A percentile compares a stretch with the other conserved stretches of the same genome.
Conservation (phyloP, 2,113 vertebrate genomes). For the Saccopteryx leptura region DNA sequence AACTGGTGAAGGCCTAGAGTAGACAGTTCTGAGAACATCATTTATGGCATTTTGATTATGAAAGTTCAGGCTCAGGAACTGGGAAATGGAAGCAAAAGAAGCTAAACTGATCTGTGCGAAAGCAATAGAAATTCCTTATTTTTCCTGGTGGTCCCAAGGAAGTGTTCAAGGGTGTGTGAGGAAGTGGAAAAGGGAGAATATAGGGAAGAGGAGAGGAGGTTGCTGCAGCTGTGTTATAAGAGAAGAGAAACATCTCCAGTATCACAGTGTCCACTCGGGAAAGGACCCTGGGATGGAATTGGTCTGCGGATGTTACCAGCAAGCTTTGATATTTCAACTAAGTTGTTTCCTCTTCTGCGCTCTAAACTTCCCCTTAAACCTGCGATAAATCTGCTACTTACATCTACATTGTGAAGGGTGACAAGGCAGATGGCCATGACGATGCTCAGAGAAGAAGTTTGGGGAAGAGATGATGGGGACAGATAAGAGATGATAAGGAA, state of each 20-base stretch:
- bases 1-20: neutral
- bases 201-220: neutral
- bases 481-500: neutral
- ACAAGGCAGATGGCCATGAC: neutral
- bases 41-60: neutral
- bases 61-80: neutral
- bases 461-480: neutral
- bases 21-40: neutral
- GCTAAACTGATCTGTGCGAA: neutral
- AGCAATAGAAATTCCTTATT: neutral
- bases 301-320: no score
- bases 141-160: neutral
- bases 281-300: accelerated
- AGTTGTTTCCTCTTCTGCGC: neutral
- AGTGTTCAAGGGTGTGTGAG: neutral
- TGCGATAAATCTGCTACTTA: no score
- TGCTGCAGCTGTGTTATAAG: accelerated
- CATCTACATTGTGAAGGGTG: neutral
- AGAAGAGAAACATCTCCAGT: neutral
- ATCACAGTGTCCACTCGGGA: neutral
- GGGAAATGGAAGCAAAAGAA: neutral
- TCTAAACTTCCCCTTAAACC: neutral
- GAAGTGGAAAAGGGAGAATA: neutral
- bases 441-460: neutral
- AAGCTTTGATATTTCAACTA: neutral